phyloP scores from a whole-genome alignment of 1,140 invertebrate species.

The Anastatus disparis region DNA sequence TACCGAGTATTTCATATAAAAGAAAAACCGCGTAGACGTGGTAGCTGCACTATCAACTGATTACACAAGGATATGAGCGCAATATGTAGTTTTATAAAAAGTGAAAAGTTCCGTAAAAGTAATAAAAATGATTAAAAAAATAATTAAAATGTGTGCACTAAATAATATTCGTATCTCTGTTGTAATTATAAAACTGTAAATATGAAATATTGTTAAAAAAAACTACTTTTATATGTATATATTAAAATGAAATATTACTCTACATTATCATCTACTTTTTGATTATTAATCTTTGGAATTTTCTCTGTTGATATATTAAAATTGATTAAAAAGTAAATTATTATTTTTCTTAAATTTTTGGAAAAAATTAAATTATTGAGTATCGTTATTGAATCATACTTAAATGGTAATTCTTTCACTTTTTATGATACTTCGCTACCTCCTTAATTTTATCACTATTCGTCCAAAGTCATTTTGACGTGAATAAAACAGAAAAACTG shows the following conservation, averaged over 20 bases:
- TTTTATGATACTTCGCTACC: constrained; percentile 19
- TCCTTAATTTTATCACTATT: constrained; percentile 34
- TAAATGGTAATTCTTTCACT: neutral
- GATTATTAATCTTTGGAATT: too few species aligned
- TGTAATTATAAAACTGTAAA: constrained; percentile 29
- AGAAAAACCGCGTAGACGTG: constrained; percentile 24
- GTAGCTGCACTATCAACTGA: neutral
- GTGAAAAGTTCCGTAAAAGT: neutral
- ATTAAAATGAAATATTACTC: neutral
- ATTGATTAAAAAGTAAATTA: too few species aligned
- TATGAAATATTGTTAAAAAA: neutral
- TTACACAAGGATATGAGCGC: neutral
- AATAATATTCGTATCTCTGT: too few species aligned
- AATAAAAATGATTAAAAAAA: too few species aligned
- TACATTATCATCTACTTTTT: too few species aligned
- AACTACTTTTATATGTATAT: neutral
- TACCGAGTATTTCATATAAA: constrained; percentile 12
- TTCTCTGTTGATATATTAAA: too few species aligned
- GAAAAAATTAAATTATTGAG: too few species aligned
- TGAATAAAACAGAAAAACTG: neutral
- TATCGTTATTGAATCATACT: too few species aligned
- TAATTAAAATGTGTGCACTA: too few species aligned
- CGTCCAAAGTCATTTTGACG: constrained; percentile 23
- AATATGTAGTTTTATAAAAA: constrained; percentile 18
- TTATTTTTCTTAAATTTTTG: too few species aligned